These are phyloP conservation scores for Drosophila tanythrix DNA, from an alignment of 2,888 invertebrate genomes.

Conservation along the genomic window DNA sequence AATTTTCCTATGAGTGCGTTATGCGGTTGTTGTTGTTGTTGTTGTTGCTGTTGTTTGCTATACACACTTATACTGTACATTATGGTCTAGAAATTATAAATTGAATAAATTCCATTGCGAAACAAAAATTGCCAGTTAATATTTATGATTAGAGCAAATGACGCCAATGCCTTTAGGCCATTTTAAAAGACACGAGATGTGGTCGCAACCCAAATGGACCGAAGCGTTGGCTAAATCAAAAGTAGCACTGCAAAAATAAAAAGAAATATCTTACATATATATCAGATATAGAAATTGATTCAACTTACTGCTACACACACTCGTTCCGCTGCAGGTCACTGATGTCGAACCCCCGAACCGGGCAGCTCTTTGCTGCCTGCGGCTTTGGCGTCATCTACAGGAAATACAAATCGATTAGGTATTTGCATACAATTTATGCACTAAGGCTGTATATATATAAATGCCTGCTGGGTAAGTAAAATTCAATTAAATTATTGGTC, in stretches of 20 bases:
- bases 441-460: not conserved
- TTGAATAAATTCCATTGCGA: conserved; percentile 67
- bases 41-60: conserved; percentile 19
- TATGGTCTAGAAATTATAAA: conserved; percentile 69
- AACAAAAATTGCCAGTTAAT: conserved; percentile 63
- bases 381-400: conserved; percentile 74
- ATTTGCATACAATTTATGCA: conserved; percentile 4
- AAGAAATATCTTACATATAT: not conserved
- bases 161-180: conserved; percentile 49
- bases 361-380: conserved; percentile 44
- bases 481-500: not conserved
- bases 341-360: conserved; percentile 40
- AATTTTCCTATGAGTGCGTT: conserved; percentile 45
- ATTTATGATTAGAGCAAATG: conserved; percentile 78
- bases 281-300: conserved; percentile 15
- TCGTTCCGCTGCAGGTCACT: conserved; percentile 22
- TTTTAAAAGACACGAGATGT: not conserved
- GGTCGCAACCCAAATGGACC: conserved; percentile 36
- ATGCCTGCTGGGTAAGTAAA: conserved; percentile 25
- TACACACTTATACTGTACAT: conserved; percentile 69
- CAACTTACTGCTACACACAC: conserved; percentile 50
- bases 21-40: conserved; percentile 32
- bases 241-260: conserved; percentile 47
- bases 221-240: conserved; percentile 25
- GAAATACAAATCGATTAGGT: conserved; percentile 32